Evolutionary conservation across 2,113 vertebrate genomes (phyloP).

Genomic region (Gymnobelideus leadbeateri): DNA sequence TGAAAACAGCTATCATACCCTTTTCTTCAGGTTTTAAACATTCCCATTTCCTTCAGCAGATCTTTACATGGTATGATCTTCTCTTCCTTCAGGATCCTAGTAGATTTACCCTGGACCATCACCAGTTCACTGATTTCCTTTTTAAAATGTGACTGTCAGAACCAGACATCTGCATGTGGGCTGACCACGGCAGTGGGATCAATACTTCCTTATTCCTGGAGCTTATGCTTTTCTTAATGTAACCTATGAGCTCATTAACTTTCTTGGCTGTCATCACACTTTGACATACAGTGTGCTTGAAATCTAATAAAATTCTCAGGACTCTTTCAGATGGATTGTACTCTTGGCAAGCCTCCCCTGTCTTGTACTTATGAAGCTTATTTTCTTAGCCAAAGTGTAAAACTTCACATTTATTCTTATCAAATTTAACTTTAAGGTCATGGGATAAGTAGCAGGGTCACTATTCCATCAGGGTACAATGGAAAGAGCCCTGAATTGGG

Average conservation of each 20-base stretch:
- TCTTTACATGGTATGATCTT: neutral
- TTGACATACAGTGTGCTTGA: neutral
- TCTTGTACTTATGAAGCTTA: neutral
- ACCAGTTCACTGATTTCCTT: neutral
- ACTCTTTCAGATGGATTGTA: neutral
- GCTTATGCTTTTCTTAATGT: neutral
- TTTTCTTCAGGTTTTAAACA: neutral
- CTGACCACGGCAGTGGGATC: neutral
- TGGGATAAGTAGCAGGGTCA: neutral
- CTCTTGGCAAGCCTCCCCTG: neutral
- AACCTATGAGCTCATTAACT: neutral
- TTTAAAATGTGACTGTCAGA: neutral
- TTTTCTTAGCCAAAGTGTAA: neutral
- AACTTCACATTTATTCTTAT: neutral
- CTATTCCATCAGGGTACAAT: neutral
- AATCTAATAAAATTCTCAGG: neutral
- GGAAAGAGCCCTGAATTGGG: neutral
- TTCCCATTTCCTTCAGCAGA: neutral
- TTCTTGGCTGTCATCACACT: neutral
- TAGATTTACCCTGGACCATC: neutral
- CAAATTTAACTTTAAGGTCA: neutral
- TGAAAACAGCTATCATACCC: neutral
- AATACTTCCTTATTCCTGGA: neutral
- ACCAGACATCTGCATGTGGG: neutral
- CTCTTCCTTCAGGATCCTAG: neutral